A percentile compares a stretch with the other conserved stretches of the same genome.
Conservation (phyloP, 2,797 vertebrate species). For the Bryconaethiops microstoma region DNA sequence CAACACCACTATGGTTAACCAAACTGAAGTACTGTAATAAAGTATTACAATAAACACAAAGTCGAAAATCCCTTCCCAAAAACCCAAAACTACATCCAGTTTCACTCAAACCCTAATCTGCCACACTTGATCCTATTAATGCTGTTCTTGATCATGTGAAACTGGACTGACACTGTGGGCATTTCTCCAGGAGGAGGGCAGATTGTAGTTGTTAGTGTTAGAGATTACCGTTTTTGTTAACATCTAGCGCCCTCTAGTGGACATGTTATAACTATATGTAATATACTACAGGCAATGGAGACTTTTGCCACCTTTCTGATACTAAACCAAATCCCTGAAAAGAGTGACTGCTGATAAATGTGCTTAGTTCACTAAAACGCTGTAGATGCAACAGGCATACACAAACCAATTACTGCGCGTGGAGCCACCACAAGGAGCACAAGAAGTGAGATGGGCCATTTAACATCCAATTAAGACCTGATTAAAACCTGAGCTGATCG, state of each 20-base stretch:
- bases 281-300: not conserved
- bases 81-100: not conserved
- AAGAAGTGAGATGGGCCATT: slow-evolving; percentile 70
- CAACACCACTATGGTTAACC: too few relatives aligned
- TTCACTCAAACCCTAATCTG: not conserved
- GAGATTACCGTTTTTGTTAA: slow-evolving; percentile 9
- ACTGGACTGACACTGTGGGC: not conserved
- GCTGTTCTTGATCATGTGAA: not conserved
- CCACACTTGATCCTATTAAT: not conserved
- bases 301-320: not conserved
- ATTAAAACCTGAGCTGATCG: slow-evolving; percentile 66
- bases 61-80: not conserved
- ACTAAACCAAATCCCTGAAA: not conserved
- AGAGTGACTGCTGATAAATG: not conserved
- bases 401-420: slow-evolving; percentile 26
- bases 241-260: slow-evolving; percentile 64
- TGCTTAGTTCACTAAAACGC: not conserved
- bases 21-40: not conserved
- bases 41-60: not conserved
- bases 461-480: slow-evolving; percentile 70
- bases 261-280: not conserved
- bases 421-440: slow-evolving; percentile 36
- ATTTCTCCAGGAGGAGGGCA: not conserved
- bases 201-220: not conserved
- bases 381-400: not conserved